Conservation (phyloP, 2,113 vertebrate species). For the Ivindomyrus marchei region DNA sequence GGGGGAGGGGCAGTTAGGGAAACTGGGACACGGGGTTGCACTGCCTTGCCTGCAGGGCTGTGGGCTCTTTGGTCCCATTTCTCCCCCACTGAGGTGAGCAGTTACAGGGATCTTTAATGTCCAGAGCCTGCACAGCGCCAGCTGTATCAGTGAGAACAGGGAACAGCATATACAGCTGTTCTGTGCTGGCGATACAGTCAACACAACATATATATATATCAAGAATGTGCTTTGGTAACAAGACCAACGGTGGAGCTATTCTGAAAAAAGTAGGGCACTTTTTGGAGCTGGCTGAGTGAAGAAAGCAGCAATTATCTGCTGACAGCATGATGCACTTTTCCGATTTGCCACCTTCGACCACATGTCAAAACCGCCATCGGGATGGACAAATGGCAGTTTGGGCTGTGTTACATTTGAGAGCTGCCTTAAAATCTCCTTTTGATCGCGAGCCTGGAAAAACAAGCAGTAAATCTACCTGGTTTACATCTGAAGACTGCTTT, state of each 20-base stretch:
- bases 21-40: not conserved
- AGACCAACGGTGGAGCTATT: not conserved
- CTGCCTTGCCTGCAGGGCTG: not conserved
- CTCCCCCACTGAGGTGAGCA: not conserved
- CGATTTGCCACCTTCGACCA: not conserved
- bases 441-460: not conserved
- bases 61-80: not conserved
- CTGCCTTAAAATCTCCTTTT: not conserved
- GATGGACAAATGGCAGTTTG: not conserved
- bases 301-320: constrained; percentile 2
- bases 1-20: not conserved
- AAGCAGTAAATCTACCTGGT: not conserved
- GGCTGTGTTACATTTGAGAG: not conserved
- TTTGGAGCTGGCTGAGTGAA: not conserved
- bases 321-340: not conserved
- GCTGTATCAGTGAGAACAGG: not conserved
- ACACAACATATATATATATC: not conserved
- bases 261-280: not conserved
- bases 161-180: not conserved
- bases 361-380: not conserved
- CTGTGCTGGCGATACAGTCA: not conserved
- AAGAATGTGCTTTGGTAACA: not conserved
- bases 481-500: not conserved
- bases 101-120: not conserved
- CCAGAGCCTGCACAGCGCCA: not conserved